phyloP scores from a whole-genome alignment of 2,888 invertebrate species.

The Caenorhabditis plicata region DNA sequence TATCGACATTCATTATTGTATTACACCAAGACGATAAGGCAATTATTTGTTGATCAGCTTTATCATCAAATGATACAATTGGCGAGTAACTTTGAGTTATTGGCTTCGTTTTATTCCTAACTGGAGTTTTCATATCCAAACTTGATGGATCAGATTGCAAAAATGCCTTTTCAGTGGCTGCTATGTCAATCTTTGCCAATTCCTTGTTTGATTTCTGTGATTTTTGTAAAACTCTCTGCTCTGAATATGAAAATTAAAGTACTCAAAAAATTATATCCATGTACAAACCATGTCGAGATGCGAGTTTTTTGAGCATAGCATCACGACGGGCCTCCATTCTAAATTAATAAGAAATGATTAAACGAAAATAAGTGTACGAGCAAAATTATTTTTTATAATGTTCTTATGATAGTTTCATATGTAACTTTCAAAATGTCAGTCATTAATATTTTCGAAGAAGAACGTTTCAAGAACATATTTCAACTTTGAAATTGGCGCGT shows the following conservation, averaged over 20 bases:
- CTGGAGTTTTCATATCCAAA: constrained; percentile 12
- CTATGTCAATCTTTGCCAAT: constrained; percentile 9
- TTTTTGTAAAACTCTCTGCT: not conserved
- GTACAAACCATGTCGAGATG: not conserved
- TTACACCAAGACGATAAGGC: constrained; percentile 38
- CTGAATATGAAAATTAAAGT: not conserved
- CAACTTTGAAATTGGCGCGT: no score
- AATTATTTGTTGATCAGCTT: constrained; percentile 23
- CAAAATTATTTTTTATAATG: no score
- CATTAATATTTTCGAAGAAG: no score
- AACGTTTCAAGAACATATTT: no score
- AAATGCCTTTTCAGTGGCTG: constrained; percentile 19
- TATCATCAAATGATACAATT: constrained; percentile 19
- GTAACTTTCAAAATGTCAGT: no score
- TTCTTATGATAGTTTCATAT: no score
- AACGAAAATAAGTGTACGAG: no score
- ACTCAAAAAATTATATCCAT: not conserved
- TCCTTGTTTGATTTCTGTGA: not conserved
- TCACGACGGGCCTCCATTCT: constrained; percentile 1
- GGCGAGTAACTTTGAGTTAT: constrained; percentile 3
- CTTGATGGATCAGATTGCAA: constrained; percentile 6
- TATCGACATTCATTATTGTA: constrained; percentile 21
- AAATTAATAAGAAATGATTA: no score
- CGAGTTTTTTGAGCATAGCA: constrained; percentile 3
- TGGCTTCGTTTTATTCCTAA: not conserved